Percentiles rank a stretch among this genome's conserved stretches.
Conservation (phyloP, 30 jellyfish, hydroid and myxozoan genomes). For the Euphysa ruthae region DNA sequence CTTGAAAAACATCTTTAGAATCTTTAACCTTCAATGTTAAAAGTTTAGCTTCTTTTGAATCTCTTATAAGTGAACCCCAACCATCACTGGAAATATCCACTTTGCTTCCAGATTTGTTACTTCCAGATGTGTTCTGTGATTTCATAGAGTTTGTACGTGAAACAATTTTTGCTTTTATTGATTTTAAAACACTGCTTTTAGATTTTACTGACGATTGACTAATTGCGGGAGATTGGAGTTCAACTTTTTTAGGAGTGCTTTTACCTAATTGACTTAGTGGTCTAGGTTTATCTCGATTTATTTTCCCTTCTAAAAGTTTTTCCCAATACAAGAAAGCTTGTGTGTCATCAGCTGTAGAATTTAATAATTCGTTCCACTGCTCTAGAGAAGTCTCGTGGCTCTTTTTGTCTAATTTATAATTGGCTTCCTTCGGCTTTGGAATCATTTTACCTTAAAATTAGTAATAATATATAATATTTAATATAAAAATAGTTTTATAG, state of each 20-base stretch:
- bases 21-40: conserved; percentile 20
- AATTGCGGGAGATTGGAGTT: conserved; percentile 7
- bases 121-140: no score
- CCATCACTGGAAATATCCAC: not conserved
- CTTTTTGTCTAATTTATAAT: no score
- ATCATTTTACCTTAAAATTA: no score
- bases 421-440: no score
- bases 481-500: no score
- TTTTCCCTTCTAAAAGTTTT: conserved; percentile 23
- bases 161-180: not conserved
- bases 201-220: conserved; percentile 8
- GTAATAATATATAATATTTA: no score
- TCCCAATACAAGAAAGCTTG: conserved; percentile 21
- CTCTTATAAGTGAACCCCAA: not conserved
- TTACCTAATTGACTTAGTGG: not conserved
- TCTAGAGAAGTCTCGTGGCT: no score
- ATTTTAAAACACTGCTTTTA: not conserved
- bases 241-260: not conserved
- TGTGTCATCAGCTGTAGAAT: not conserved
- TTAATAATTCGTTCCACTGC: not conserved
- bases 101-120: not conserved
- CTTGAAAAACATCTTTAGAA: conserved; percentile 42
- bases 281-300: not conserved
- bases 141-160: conserved; percentile 1
- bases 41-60: conserved; percentile 3